A percentile compares a stretch with the other conserved stretches of the same genome.
Evolutionary conservation across 2,113 vertebrate genomes (phyloP).

Genomic region (Dipodomys ordii): DNA sequence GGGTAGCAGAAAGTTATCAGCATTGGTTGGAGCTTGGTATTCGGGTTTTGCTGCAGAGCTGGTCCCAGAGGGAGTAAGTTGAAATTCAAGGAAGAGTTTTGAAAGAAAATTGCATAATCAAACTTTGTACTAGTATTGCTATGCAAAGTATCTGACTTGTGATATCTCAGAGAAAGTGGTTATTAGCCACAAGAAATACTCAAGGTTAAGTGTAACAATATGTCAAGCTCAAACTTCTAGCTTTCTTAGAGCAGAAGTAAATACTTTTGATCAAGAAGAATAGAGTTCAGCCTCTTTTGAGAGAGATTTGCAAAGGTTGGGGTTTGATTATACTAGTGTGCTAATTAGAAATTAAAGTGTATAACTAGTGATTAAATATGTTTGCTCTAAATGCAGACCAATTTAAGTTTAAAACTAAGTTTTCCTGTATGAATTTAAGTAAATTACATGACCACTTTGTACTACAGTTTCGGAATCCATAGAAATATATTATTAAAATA

Average conservation of each 20-base stretch:
- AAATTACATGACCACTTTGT: background rate
- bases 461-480: background rate
- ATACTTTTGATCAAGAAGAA: background rate
- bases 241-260: background rate
- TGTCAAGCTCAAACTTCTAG: background rate
- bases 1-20: background rate
- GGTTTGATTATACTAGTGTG: background rate
- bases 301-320: background rate
- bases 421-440: background rate
- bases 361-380: background rate
- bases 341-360: background rate
- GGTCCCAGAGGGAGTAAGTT: background rate
- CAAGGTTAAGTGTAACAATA: background rate
- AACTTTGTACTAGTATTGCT: background rate
- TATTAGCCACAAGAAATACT: background rate
- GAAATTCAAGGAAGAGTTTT: background rate
- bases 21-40: background rate
- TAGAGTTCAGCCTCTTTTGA: background rate
- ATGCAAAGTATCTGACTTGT: background rate
- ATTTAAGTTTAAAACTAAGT: background rate
- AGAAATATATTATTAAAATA: background rate
- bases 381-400: background rate
- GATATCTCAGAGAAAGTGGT: background rate
- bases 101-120: background rate
- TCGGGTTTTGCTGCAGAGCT: background rate